Percentiles rank a stretch among this genome's conserved stretches.
Conservation (phyloP, 2,888 invertebrate species). For the Zygogramma bicolorata region DNA sequence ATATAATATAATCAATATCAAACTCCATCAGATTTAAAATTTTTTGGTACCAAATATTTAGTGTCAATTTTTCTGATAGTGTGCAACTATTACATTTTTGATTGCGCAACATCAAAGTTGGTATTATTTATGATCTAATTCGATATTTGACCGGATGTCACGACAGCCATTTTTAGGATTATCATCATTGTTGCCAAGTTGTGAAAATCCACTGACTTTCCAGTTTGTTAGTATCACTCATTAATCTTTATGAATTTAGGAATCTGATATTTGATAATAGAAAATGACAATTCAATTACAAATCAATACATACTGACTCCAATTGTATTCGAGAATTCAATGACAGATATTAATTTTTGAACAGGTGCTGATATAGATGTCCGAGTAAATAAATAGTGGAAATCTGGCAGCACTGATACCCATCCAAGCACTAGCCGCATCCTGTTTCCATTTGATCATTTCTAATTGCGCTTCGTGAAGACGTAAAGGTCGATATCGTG, state of each 20-base stretch:
- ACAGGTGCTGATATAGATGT: too few species aligned
- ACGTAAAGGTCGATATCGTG: too few species aligned
- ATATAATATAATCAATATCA: not conserved
- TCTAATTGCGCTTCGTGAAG: too few species aligned
- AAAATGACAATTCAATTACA: too few species aligned
- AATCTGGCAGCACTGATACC: constrained; percentile 1
- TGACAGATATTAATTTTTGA: too few species aligned
- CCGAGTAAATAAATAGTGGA: not conserved
- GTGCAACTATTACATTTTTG: not conserved
- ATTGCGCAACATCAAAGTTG: not conserved
- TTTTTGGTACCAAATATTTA: too few species aligned
- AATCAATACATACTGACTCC: too few species aligned
- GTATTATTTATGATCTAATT: not conserved
- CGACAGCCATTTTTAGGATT: not conserved
- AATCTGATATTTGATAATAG: too few species aligned
- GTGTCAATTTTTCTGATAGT: not conserved
- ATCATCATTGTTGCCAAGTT: not conserved
- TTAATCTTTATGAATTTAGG: too few species aligned
- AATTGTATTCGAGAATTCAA: too few species aligned
- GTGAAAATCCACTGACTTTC: too few species aligned
- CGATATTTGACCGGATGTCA: not conserved
- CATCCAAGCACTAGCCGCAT: not conserved
- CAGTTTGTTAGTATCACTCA: too few species aligned
- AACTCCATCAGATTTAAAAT: not conserved
- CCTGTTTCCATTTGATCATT: not conserved